Percentiles rank a stretch among this genome's conserved stretches.
Conservation (phyloP, 2,113 vertebrate genomes). For the Paraplagusia blochii region DNA sequence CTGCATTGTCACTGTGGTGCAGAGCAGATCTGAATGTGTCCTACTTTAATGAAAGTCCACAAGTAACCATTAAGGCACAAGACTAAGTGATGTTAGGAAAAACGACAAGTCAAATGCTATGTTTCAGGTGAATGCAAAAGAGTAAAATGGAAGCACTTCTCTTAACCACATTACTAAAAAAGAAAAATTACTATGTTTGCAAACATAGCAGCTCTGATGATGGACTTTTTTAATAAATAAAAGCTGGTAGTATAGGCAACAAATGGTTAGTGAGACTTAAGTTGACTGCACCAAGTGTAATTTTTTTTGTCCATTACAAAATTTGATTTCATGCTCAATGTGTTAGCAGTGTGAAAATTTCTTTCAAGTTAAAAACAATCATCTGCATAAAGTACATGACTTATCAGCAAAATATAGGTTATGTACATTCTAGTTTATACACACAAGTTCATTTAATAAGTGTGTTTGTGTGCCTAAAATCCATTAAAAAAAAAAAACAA, state of each 20-base stretch:
- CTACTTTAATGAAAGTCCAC: neutral
- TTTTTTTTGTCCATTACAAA: conserved; percentile 21
- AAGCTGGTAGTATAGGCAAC: conserved; percentile 11
- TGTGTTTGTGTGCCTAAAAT: conserved; percentile 37
- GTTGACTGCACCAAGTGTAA: neutral
- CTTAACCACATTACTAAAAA: conserved; percentile 26
- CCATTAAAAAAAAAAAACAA: conserved; percentile 29
- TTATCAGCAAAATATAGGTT: conserved; percentile 38
- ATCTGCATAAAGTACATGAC: conserved; percentile 25
- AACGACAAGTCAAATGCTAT: neutral
- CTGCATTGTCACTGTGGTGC: neutral
- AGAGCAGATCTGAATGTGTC: neutral
- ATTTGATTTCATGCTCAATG: conserved; percentile 58
- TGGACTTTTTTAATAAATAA: conserved; percentile 43
- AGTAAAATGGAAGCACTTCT: conserved; percentile 19
- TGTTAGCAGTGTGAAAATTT: conserved; percentile 30
- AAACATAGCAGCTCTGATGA: conserved; percentile 30
- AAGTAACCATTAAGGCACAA: neutral
- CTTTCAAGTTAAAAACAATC: conserved; percentile 47
- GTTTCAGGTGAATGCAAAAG: neutral
- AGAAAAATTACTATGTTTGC: conserved; percentile 5
- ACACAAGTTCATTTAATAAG: conserved; percentile 6
- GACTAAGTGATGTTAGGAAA: conserved; percentile 3
- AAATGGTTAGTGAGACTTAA: conserved; percentile 4
- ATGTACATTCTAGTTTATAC: conserved; percentile 64